These are phyloP conservation scores for Andrena trimmerana DNA, from an alignment of 2,888 invertebrate species.

Conservation along the genomic window DNA sequence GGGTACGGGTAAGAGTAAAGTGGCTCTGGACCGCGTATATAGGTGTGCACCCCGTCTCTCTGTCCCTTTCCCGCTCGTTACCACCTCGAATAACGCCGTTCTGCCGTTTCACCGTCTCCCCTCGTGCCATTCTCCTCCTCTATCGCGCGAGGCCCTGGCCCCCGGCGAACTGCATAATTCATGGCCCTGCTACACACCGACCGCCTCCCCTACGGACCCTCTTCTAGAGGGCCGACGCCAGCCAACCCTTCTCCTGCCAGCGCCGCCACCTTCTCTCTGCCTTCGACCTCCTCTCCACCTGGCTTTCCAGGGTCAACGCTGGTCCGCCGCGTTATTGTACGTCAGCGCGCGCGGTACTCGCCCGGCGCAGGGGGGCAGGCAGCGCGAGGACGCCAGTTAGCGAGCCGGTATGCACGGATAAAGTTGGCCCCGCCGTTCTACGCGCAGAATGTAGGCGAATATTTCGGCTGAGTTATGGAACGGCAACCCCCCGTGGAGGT, in stretches of 20 bases:
- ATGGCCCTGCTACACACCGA: slow-evolving; percentile 79
- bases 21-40: slow-evolving; percentile 70
- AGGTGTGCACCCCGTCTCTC: slow-evolving; percentile 51
- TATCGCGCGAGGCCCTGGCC: slow-evolving; percentile 76
- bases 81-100: slow-evolving; percentile 51
- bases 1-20: slow-evolving; percentile 64
- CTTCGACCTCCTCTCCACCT: slow-evolving; percentile 54
- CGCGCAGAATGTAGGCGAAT: slow-evolving; percentile 81
- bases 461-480: slow-evolving; percentile 82
- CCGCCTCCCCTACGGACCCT: slow-evolving; percentile 69
- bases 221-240: slow-evolving; percentile 68
- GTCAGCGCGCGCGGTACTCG: slow-evolving; percentile 22
- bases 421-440: slow-evolving; percentile 71
- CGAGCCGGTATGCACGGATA: slow-evolving; percentile 62
- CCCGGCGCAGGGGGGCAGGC: background rate
- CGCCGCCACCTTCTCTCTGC: slow-evolving; percentile 53
- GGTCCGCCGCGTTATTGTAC: slow-evolving; percentile 71
- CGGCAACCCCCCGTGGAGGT: slow-evolving; percentile 60
- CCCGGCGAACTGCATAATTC: slow-evolving; percentile 84
- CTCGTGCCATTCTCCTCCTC: slow-evolving; percentile 50
- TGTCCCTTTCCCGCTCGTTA: slow-evolving; percentile 39
- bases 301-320: slow-evolving; percentile 65
- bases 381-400: slow-evolving; percentile 4
- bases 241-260: slow-evolving; percentile 54
- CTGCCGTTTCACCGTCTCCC: slow-evolving; percentile 57